Evolutionary conservation across 2,888 invertebrate genomes (phyloP), one percentile per base, ranked within the genome.

Genomic region (Suillia variegata): DNA sequence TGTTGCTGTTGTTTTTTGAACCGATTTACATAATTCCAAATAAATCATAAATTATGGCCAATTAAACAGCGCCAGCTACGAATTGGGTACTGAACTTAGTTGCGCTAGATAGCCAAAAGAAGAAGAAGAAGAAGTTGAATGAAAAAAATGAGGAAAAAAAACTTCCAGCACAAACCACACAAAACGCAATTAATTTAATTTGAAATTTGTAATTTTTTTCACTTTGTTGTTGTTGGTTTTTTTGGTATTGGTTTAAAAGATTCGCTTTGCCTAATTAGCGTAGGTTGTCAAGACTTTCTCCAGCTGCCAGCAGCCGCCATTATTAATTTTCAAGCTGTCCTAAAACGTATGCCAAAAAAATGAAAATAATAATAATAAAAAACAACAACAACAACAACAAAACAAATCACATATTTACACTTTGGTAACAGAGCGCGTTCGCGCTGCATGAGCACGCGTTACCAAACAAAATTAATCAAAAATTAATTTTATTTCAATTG

Each of bases 401-500:
- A n/a, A n/a, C n/a, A n/a, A n/a, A n/a, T n/a, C n/a, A n/a, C 38
- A 38, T 38, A 38, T 38, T 38, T n/a, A 38, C 38, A 38, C 38
- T 38, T 31, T 6, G 31, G n/a, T n/a, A n/a, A 26, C 10, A 38
- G n/a, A 13, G 38, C n/a, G n/a, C 45, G 20, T 6, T 45, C 45
- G 18, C 17, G 45, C 45, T 20, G 45, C 45, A 45, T 45, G 45
- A 45, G 45, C 45, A 45, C 18, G 45, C 17, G 45, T 20, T 45
- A 45, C 45, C 17, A 45, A 20, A 17, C 45, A 45, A 45, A 45
- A 56, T 50, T 74, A 64, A 69, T 65, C 64, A 58, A 69, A 74
- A 66, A 75, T 72, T 72, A 74, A 74, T 74, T 74, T 74, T 65
- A 67, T 67, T 75, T 70, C 76, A 74, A 75, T 75, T 75, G 74